phyloP scores from a whole-genome alignment of 1,140 invertebrate genomes.

The Microplitis demolitor region DNA sequence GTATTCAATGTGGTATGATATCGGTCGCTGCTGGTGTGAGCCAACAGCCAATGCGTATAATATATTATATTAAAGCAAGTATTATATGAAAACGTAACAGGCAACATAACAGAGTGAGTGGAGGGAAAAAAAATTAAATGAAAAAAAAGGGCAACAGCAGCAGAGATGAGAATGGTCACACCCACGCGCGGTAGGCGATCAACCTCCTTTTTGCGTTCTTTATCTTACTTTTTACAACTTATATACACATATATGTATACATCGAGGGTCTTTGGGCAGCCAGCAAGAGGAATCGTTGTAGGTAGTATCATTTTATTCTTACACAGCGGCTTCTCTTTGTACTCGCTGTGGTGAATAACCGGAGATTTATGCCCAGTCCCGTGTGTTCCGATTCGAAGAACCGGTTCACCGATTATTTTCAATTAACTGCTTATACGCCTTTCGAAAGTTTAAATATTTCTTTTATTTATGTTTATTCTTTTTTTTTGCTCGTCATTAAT shows the following conservation, averaged over 20 bases:
- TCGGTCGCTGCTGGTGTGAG: not conserved
- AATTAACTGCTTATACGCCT: constrained; percentile 24
- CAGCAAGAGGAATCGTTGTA: constrained; percentile 1
- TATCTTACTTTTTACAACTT: not conserved
- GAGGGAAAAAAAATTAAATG: not conserved
- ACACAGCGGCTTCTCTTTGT: constrained; percentile 10
- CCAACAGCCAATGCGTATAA: not conserved
- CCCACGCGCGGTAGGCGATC: constrained; percentile 7
- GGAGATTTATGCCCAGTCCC: constrained; percentile 17
- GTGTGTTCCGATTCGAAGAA: constrained; percentile 21
- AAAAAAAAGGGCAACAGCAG: not conserved
- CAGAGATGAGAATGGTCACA: constrained; percentile 18
- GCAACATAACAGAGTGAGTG: no score
- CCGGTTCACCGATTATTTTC: constrained; percentile 27
- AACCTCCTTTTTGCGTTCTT: not conserved
- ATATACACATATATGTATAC: not conserved
- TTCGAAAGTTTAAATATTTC: constrained; percentile 14
- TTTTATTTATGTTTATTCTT: constrained; percentile 2
- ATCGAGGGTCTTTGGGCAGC: not conserved
- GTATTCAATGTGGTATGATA: constrained; percentile 3
- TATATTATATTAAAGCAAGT: not conserved
- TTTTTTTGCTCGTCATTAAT: not conserved
- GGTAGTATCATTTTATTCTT: constrained; percentile 25
- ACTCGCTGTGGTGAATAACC: constrained; percentile 17
- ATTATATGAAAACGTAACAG: no score